A percentile compares a stretch with the other conserved stretches of the same genome.
Conservation (phyloP, 2,113 vertebrate species). For the Polypterus senegalus region DNA sequence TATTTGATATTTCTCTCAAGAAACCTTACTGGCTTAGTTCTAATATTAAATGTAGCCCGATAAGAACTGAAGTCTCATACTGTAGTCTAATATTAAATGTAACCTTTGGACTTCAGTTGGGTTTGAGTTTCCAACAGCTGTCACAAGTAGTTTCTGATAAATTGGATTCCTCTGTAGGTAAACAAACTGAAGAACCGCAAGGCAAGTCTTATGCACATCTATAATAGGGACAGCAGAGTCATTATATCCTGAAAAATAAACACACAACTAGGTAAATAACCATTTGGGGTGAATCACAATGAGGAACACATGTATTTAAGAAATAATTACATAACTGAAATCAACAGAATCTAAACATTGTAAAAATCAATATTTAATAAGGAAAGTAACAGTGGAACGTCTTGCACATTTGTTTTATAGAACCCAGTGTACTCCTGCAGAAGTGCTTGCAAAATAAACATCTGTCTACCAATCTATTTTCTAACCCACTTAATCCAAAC, state of each 20-base stretch:
- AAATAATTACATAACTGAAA: neutral
- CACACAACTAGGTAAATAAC: neutral
- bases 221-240: conserved; percentile 51
- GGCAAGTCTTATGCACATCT: conserved; percentile 48
- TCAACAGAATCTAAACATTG: neutral
- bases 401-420: too few relatives aligned
- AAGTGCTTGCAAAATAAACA: too few relatives aligned
- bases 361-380: neutral
- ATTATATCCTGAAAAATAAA: conserved; percentile 59
- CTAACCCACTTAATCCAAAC: too few relatives aligned
- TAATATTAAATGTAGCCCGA: too few relatives aligned
- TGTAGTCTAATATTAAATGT: conserved; percentile 10
- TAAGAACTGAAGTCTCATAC: too few relatives aligned
- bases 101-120: conserved; percentile 72
- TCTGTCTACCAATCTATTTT: too few relatives aligned
- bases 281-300: neutral
- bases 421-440: too few relatives aligned
- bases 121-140: conserved; percentile 41
- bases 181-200: conserved; percentile 62
- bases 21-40: too few relatives aligned
- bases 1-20: too few relatives aligned
- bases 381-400: too few relatives aligned
- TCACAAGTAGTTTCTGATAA: conserved; percentile 60
- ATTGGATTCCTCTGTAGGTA: conserved; percentile 59
- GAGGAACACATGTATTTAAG: neutral